Evolutionary conservation across 2,888 invertebrate genomes (phyloP), one percentile per base, ranked within the genome.

Genomic region (Pyrgus malvae): DNA sequence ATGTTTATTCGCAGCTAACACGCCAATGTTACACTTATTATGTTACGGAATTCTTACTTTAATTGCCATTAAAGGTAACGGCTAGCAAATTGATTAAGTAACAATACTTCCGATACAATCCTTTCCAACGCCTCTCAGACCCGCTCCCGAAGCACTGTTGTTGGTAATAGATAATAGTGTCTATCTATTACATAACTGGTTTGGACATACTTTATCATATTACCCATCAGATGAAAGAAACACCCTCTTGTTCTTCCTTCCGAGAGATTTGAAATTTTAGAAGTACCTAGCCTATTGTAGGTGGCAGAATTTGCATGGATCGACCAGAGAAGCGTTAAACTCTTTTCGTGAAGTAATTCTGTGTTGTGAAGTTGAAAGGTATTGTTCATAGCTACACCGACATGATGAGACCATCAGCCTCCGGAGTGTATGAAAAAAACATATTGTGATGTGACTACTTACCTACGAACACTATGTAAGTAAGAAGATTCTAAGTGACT

Each of bases 71-170:
- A 12, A 37, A 38, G 29, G 14, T 23, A 37, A n/a, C 40, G 7
- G 31, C 9, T 31, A 42, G 21, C 17, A 33, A n/a, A 42, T 33
- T 23, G 41, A 33, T 49, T 41, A 41, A 33, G 49, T 49, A 41
- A 38, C 27, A 49, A 23, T 41, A 16, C 17, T 38, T 48, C 48
- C 50, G 50, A 25, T 31, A 21, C 33, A 49, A 31, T 33, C 49
- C 41, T 50, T 41, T 50, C 49, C 31, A 21, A 40, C 14, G 44
- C 17, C 17, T 49, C 40, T 40, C 31, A 31, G 12, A 48, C 19
- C 21, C 14, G 46, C 11, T 29, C 7, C 23, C n/a, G 14, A 14
- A 21, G 21, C 23, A 40, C 11, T 41, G 14, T 31, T 31, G 12
- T 31, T 31, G 6, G 37, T 17, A 17, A 21, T 21, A 29, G 33